phyloP scores from a whole-genome alignment of 2,797 vertebrate genomes.

The Buceros bicornis region DNA sequence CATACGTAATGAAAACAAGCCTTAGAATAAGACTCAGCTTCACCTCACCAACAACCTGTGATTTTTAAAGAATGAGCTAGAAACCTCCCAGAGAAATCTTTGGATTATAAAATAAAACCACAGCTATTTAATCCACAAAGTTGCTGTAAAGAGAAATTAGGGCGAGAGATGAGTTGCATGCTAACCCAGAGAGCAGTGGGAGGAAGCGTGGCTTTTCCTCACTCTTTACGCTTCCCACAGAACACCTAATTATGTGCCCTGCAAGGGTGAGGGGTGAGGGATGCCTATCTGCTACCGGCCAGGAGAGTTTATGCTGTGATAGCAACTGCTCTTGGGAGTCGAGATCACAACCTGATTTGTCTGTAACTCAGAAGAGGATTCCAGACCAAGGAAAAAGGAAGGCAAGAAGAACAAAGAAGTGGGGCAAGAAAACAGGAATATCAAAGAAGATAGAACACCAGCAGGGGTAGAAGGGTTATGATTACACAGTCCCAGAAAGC shows the following conservation, averaged over 20 bases:
- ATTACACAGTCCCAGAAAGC: not conserved
- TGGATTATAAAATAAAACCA: not conserved
- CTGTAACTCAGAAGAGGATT: not conserved
- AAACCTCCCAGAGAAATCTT: not conserved
- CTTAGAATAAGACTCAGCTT: not conserved
- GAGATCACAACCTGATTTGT: not conserved
- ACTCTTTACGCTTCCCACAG: not conserved
- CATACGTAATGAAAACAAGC: not conserved
- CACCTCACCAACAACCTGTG: not conserved
- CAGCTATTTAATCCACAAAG: not conserved
- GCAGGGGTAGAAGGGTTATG: not conserved
- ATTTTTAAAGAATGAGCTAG: not conserved
- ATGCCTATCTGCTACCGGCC: not conserved
- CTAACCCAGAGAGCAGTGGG: not conserved
- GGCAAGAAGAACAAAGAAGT: not conserved
- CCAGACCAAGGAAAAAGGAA: not conserved
- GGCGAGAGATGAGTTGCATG: not conserved
- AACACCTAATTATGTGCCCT: not conserved
- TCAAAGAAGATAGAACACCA: not conserved
- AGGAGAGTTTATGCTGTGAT: not conserved
- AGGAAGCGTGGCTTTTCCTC: not conserved
- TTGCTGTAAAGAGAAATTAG: not conserved
- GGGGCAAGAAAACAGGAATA: not conserved
- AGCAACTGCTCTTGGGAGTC: not conserved
- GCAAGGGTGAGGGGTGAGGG: not conserved